A percentile compares a stretch with the other conserved stretches of the same genome.
These are phyloP conservation scores for Novumbra hubbsi DNA, from an alignment of 2,797 vertebrate species.

Conservation along the genomic window DNA sequence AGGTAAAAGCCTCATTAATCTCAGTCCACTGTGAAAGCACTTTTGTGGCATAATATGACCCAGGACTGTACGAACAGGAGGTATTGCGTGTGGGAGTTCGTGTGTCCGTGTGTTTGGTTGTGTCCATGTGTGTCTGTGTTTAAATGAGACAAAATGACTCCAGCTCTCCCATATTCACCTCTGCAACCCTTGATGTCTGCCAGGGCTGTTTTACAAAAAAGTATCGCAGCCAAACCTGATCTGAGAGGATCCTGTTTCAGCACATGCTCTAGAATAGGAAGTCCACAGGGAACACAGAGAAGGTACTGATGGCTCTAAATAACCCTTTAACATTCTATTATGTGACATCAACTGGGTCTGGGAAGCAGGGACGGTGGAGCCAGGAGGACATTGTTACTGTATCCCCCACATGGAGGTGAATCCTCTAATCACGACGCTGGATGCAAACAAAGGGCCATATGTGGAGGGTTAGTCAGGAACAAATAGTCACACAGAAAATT, in stretches of 20 bases:
- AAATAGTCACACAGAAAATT: neutral
- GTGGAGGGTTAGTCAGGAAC: neutral
- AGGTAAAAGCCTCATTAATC: conserved; percentile 63
- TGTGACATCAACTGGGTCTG: neutral
- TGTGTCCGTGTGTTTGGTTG: conserved; percentile 18
- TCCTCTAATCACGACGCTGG: neutral
- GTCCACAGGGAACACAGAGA: conserved; percentile 11
- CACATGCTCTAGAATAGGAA: neutral
- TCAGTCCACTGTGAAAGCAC: conserved; percentile 60
- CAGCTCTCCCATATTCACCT: neutral
- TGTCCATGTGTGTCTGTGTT: conserved; percentile 7
- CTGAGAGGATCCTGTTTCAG: conserved; percentile 52
- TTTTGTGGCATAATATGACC: conserved; percentile 70
- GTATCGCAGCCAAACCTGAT: conserved; percentile 48
- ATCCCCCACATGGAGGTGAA: neutral
- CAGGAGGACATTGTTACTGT: neutral
- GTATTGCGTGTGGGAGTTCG: conserved; percentile 47
- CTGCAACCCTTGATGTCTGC: conserved; percentile 30
- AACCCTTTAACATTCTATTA: neutral
- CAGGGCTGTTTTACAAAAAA: conserved; percentile 47
- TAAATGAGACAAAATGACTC: conserved; percentile 36
- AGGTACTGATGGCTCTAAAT: neutral
- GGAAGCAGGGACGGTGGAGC: neutral
- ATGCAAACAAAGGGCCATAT: neutral
- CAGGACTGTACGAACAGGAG: conserved; percentile 45